A percentile compares a stretch with the other conserved stretches of the same genome.
Conservation (phyloP, 2,888 invertebrate species). For the Linhomoeus sp. region DNA sequence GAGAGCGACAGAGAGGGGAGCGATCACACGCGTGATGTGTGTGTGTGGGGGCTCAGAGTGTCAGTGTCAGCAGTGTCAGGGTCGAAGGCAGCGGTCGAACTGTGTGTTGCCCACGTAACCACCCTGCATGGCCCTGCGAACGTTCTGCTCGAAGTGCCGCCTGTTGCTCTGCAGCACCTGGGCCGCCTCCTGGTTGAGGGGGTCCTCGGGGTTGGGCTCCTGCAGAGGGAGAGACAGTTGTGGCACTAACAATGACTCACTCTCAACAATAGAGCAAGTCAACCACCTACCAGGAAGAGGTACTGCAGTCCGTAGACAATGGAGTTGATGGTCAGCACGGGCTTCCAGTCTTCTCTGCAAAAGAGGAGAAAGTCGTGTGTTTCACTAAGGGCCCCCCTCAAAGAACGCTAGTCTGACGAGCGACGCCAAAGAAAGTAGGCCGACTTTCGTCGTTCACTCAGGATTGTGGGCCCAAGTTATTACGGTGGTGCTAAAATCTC, state of each 20-base stretch:
- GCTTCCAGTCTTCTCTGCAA: constrained; percentile 86
- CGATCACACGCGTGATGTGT: too few relatives aligned
- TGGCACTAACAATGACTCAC: neutral
- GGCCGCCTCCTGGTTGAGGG: constrained; percentile 90
- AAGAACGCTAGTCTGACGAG: too few relatives aligned
- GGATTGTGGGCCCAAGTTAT: too few relatives aligned
- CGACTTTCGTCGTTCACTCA: too few relatives aligned
- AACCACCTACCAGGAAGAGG: constrained; percentile 60
- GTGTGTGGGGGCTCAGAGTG: too few relatives aligned
- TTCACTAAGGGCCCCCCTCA: neutral
- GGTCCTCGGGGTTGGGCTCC: constrained; percentile 98
- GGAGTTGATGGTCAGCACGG: constrained; percentile 86
- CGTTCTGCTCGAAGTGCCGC: constrained; percentile 81
- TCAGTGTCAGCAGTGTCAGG: too few relatives aligned
- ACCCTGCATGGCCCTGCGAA: constrained; percentile 82
- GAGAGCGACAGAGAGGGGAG: too few relatives aligned
- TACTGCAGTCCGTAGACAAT: constrained; percentile 93
- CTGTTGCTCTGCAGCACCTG: constrained; percentile 84
- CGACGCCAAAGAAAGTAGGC: too few relatives aligned
- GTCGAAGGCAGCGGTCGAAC: constrained; percentile 70
- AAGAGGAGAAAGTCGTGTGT: constrained; percentile 1
- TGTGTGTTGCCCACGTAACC: constrained; percentile 80
- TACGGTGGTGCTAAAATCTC: too few relatives aligned
- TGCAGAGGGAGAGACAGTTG: constrained; percentile 25
- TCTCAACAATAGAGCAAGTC: too few relatives aligned